These are phyloP conservation scores for Coreius guichenoti DNA, from an alignment of 2,797 vertebrate genomes.

Conservation along the genomic window DNA sequence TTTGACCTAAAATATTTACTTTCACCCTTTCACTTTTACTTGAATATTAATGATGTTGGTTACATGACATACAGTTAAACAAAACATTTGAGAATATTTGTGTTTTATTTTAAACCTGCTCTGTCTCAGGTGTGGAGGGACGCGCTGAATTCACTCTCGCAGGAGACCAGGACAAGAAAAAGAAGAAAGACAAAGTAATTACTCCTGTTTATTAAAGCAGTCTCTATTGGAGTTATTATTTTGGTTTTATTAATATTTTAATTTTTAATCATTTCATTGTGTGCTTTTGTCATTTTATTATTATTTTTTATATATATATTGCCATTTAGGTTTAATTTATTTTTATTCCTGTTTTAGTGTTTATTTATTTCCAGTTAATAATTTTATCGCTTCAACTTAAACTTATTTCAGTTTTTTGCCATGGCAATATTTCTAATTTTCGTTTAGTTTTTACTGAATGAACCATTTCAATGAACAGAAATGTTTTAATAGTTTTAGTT, in stretches of 20 bases:
- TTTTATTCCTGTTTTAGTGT: not conserved
- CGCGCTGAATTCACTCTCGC: not conserved
- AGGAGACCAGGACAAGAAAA: not conserved
- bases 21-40: too few species aligned
- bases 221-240: not conserved
- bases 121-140: conserved; percentile 5
- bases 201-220: not conserved
- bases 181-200: not conserved
- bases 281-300: not conserved
- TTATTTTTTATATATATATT: too few species aligned
- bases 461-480: too few species aligned
- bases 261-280: too few species aligned
- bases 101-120: not conserved
- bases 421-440: not conserved
- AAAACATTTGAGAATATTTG: too few species aligned
- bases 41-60: too few species aligned
- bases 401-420: not conserved
- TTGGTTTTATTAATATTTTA: not conserved
- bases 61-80: too few species aligned
- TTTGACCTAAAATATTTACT: too few species aligned
- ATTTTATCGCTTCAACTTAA: not conserved
- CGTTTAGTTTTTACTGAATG: not conserved
- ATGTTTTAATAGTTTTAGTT: not conserved
- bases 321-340: too few species aligned
- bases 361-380: not conserved